Evolutionary conservation across 2,888 invertebrate genomes (phyloP).

Genomic region (Elmis aenea): DNA sequence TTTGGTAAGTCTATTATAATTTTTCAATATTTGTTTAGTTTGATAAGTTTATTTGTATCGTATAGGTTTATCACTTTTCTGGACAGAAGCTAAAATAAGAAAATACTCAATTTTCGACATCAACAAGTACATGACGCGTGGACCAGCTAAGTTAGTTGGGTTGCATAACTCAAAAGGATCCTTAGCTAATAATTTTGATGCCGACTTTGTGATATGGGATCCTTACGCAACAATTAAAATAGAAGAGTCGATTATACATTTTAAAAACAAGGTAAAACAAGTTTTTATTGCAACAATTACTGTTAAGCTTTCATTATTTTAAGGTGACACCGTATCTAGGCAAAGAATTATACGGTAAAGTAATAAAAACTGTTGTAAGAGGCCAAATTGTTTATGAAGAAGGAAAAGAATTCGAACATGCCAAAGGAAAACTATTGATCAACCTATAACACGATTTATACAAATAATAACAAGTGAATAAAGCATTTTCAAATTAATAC

Average conservation of each 20-base stretch:
- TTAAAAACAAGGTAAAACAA: slow-evolving; percentile 60
- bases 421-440: slow-evolving; percentile 42
- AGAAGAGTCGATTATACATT: slow-evolving; percentile 54
- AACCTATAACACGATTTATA: too few species aligned
- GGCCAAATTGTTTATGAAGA: slow-evolving; percentile 57
- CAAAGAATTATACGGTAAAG: slow-evolving; percentile 55
- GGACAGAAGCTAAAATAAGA: slow-evolving; percentile 58
- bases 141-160: slow-evolving; percentile 60
- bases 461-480: too few species aligned
- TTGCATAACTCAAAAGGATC: slow-evolving; percentile 58
- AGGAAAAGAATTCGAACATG: slow-evolving; percentile 43
- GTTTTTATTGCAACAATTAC: neutral
- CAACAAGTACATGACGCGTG: slow-evolving; percentile 55
- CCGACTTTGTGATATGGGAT: slow-evolving; percentile 68
- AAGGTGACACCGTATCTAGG: slow-evolving; percentile 65
- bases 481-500: too few species aligned
- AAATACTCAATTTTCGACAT: slow-evolving; percentile 54
- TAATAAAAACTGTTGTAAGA: slow-evolving; percentile 60
- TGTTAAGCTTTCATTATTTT: slow-evolving; percentile 29
- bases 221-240: slow-evolving; percentile 58
- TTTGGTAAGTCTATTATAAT: slow-evolving; percentile 49
- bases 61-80: slow-evolving; percentile 60
- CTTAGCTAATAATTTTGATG: slow-evolving; percentile 59
- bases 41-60: slow-evolving; percentile 3
- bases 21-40: neutral